A percentile compares a stretch with the other conserved stretches of the same genome.
Evolutionary conservation across 2,797 vertebrate species (phyloP).

Genomic region (Catostomus latipinnis): DNA sequence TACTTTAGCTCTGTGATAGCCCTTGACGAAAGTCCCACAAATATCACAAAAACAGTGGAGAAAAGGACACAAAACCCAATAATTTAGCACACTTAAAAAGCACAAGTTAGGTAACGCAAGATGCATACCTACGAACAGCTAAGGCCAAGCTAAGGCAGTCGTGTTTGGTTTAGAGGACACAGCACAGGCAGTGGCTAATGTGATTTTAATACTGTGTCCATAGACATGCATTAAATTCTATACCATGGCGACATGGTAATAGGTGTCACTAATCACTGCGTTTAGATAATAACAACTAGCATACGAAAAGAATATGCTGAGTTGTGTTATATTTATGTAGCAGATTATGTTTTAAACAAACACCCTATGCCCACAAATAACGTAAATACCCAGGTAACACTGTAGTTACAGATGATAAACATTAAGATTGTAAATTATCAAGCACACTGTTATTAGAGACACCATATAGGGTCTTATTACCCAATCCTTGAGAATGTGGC

Average conservation of each 20-base stretch:
- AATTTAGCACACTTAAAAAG: background rate
- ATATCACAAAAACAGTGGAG: slow-evolving; percentile 30
- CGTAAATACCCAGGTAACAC: background rate
- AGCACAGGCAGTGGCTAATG: slow-evolving; percentile 24
- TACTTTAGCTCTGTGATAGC: slow-evolving; percentile 25
- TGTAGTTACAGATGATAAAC: background rate
- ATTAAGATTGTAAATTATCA: background rate
- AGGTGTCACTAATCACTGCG: background rate
- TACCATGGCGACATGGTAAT: background rate
- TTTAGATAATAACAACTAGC: slow-evolving; percentile 17
- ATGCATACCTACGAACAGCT: slow-evolving; percentile 9
- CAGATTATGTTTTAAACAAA: background rate
- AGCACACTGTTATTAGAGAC: background rate
- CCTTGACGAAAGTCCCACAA: slow-evolving; percentile 12
- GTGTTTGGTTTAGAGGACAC: slow-evolving; percentile 42
- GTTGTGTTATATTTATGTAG: background rate
- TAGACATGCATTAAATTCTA: slow-evolving; percentile 22
- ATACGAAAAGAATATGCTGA: slow-evolving; percentile 5
- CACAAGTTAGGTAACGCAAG: too few relatives aligned
- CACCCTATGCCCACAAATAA: slow-evolving; percentile 14
- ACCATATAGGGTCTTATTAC: background rate
- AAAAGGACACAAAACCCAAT: slow-evolving; percentile 2
- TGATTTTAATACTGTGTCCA: slow-evolving; percentile 3
- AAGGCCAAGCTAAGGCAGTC: slow-evolving; percentile 25
- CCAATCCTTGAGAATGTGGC: background rate